A percentile compares a stretch with the other conserved stretches of the same genome.
These are phyloP conservation scores for Drosophila lutescens DNA, from an alignment of 2,888 invertebrate species.

Conservation along the genomic window DNA sequence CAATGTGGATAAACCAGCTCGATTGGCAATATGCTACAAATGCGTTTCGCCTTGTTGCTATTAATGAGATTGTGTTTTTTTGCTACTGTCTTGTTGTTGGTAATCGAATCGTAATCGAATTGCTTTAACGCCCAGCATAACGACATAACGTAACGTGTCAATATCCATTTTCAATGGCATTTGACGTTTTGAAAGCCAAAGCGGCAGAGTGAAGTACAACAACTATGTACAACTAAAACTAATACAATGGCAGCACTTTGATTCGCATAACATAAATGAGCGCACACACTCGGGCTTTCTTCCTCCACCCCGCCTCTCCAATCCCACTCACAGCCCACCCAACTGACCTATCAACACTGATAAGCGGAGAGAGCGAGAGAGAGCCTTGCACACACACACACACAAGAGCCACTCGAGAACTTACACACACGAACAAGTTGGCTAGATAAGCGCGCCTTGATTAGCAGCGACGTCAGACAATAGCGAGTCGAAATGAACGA, in stretches of 20 bases:
- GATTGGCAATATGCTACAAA: conserved; percentile 17
- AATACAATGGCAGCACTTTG: conserved; percentile 42
- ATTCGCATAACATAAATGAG: conserved; percentile 62
- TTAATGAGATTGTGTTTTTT: conserved; percentile 22
- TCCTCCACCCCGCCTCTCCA: neutral
- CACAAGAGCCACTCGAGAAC: conserved; percentile 44
- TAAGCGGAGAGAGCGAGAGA: conserved; percentile 51
- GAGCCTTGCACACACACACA: conserved; percentile 19
- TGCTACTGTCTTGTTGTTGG: conserved; percentile 1
- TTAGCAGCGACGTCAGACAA: conserved; percentile 69
- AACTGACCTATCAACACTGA: conserved; percentile 59
- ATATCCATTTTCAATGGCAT: conserved; percentile 68
- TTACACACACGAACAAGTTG: conserved; percentile 38
- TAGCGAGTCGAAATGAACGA: conserved; percentile 68
- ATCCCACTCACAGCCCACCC: conserved; percentile 18
- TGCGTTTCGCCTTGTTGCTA: conserved; percentile 24
- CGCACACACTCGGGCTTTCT: conserved; percentile 17
- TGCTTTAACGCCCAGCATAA: conserved; percentile 34
- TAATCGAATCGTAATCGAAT: conserved; percentile 58
- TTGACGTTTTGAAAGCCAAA: conserved; percentile 42
- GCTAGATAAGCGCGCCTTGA: conserved; percentile 76
- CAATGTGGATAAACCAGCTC: neutral
- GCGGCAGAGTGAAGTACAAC: conserved; percentile 17
- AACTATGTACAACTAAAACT: conserved; percentile 19
- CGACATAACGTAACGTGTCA: conserved; percentile 57